A percentile compares a stretch with the other conserved stretches of the same genome.
Evolutionary conservation across 2,888 invertebrate species (phyloP).

Genomic region (Acleris literana): DNA sequence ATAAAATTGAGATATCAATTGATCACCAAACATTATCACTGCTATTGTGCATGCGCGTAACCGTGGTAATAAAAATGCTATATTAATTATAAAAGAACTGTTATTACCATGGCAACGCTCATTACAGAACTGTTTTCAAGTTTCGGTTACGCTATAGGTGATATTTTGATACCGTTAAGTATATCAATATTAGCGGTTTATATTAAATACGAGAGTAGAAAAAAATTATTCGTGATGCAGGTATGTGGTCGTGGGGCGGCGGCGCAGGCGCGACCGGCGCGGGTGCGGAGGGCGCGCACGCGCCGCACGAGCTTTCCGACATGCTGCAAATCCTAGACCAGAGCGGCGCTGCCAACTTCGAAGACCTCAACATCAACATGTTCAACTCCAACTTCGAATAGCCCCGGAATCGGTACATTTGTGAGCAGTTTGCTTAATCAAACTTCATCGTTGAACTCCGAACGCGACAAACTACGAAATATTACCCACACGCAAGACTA

Average conservation of each 20-base stretch:
- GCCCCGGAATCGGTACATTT: slow-evolving; percentile 30
- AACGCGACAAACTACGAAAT: neutral
- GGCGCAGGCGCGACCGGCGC: slow-evolving; percentile 55
- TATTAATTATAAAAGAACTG: too few species aligned
- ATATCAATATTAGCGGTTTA: too few species aligned
- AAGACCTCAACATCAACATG: slow-evolving; percentile 95
- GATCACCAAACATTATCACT: too few species aligned
- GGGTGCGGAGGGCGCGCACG: slow-evolving; percentile 69
- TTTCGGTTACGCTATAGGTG: too few species aligned
- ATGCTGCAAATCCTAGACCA: slow-evolving; percentile 97
- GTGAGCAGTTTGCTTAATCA: neutral
- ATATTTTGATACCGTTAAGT: too few species aligned
- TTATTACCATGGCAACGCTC: too few species aligned
- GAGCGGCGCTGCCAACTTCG: slow-evolving; percentile 91
- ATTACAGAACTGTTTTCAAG: too few species aligned
- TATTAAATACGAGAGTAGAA: too few species aligned
- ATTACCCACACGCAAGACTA: neutral
- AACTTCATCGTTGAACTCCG: too few species aligned
- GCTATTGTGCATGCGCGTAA: too few species aligned
- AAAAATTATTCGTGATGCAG: slow-evolving; percentile 57
- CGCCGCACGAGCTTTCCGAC: slow-evolving; percentile 91
- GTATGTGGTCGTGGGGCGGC: slow-evolving; percentile 90
- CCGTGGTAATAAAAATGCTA: too few species aligned
- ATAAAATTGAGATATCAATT: too few species aligned
- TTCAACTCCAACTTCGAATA: slow-evolving; percentile 88